Conservation (phyloP, 2,888 invertebrate species). For the Macroteleia sp. region DNA sequence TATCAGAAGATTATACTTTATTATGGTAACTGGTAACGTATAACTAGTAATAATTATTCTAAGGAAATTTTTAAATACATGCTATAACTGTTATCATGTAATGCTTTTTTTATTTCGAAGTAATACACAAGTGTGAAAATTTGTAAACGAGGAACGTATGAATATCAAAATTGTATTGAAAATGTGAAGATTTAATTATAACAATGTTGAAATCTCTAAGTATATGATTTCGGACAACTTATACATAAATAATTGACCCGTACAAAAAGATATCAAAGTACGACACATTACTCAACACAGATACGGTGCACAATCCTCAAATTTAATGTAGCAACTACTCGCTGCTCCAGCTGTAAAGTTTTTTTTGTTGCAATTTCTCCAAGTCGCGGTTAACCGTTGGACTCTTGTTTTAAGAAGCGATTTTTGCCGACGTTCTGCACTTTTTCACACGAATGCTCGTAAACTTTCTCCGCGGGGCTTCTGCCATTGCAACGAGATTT, state of each 20-base stretch:
- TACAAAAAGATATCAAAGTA: not conserved
- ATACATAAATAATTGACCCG: not conserved
- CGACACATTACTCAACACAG: slow-evolving; percentile 14
- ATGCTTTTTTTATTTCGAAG: too few species aligned
- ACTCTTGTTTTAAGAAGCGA: slow-evolving; percentile 39
- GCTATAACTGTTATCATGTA: too few species aligned
- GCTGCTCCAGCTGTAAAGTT: not conserved
- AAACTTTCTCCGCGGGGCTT: slow-evolving; percentile 52
- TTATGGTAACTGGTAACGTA: too few species aligned
- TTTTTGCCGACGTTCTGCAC: slow-evolving; percentile 51
- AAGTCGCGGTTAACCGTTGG: slow-evolving; percentile 51
- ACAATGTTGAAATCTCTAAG: too few species aligned
- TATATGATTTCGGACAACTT: too few species aligned
- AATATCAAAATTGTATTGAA: too few species aligned
- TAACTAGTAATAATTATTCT: too few species aligned
- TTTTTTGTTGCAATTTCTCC: slow-evolving; percentile 47
- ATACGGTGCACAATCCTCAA: not conserved
- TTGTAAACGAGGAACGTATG: too few species aligned
- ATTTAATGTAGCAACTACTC: slow-evolving; percentile 3
- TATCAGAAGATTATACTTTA: too few species aligned
- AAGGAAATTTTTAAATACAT: too few species aligned
- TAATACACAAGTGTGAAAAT: too few species aligned
- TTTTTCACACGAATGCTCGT: slow-evolving; percentile 62
- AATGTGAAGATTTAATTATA: too few species aligned
- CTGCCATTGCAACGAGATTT: slow-evolving; percentile 63